Base-by-base conservation (phyloP, 2,113 vertebrate genomes). In the Poeciliopsis prolifica region DNA sequence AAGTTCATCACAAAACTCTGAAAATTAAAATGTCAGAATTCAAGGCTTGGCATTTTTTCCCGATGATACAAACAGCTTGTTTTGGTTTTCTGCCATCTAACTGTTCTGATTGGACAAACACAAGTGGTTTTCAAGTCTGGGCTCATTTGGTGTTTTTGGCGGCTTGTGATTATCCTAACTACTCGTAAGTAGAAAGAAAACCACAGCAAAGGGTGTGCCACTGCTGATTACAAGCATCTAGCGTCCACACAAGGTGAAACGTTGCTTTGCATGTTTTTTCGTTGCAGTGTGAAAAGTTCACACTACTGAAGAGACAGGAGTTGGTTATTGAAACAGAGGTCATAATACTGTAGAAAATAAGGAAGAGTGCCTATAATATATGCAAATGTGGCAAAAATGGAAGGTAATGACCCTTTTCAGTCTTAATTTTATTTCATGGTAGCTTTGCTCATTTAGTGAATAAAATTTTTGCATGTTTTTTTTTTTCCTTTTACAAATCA, bases 161-260 rank as follows among this genome's bases (percentile, higher is more conserved):
- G 68, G 70, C 67, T 83, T 3, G 7, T 30, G 75, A 64, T 78
- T 54, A 81, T 78, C 68, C 72, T 67, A 80, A 82, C 74, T 72
- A 62, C 71, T 74, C 66, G 12, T 60, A 58, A 82, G 61, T 65
- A 62, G 66, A 30, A 81, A 40, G 63, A 72, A 65, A 75, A 60
- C 42, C 63, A 54, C 77, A 72, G 64, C 30, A 30, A 54, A 72
- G 72, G 80, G 69, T 9, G 60, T 75, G 80, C 72, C 71, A 72
- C 12, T 5, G 75, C 68, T 82, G 76, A 80, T 88, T 80, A 68
- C 31, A 19, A 74, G 60, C 74, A 78, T 85, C 66, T 74, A 80
- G 68, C 72, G 78, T 75, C n/a, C 14, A 33, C n/a, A 81, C 66
- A 74, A 73, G 62, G 51, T 83, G 35, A 67, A 54, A 63, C 68